phyloP scores from a whole-genome alignment of 2,113 vertebrate species.

The Jacana jacana region DNA sequence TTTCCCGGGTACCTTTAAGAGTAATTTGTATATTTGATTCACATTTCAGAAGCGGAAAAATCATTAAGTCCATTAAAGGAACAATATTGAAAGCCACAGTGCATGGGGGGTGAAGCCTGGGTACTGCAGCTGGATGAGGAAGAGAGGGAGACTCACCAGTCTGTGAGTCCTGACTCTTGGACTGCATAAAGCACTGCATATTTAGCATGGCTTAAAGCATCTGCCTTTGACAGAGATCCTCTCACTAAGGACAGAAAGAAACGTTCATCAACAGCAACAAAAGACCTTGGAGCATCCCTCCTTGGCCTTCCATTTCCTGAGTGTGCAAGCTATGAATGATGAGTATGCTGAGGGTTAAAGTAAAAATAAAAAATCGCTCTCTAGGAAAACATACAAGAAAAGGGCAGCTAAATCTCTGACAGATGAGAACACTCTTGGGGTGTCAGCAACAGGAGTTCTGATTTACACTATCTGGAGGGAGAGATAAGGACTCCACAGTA shows the following conservation, averaged over 20 bases:
- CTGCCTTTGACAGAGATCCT: slow-evolving; percentile 57
- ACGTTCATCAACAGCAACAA: slow-evolving; percentile 54
- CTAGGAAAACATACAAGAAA: slow-evolving; percentile 42
- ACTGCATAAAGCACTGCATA: neutral
- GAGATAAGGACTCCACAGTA: slow-evolving; percentile 57
- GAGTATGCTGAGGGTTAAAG: slow-evolving; percentile 58
- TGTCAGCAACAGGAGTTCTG: slow-evolving; percentile 62
- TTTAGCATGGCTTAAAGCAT: slow-evolving; percentile 43
- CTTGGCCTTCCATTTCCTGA: slow-evolving; percentile 57
- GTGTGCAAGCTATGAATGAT: slow-evolving; percentile 48
- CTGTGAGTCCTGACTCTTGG: neutral
- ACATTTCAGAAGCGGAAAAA: slow-evolving; percentile 13
- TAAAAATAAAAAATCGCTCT: slow-evolving; percentile 60
- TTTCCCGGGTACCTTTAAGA: neutral
- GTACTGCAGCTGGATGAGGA: neutral
- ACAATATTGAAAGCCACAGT: neutral
- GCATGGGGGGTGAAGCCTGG: neutral
- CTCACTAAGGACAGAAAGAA: slow-evolving; percentile 37
- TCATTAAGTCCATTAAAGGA: slow-evolving; percentile 29
- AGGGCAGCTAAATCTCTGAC: slow-evolving; percentile 61
- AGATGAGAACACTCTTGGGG: slow-evolving; percentile 54
- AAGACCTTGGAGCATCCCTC: slow-evolving; percentile 67
- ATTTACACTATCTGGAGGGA: slow-evolving; percentile 71
- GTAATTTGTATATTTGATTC: slow-evolving; percentile 15
- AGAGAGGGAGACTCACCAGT: neutral